These are phyloP conservation scores for Agonopterix alstromeriana DNA, from an alignment of 2,888 invertebrate species.

Conservation along the genomic window DNA sequence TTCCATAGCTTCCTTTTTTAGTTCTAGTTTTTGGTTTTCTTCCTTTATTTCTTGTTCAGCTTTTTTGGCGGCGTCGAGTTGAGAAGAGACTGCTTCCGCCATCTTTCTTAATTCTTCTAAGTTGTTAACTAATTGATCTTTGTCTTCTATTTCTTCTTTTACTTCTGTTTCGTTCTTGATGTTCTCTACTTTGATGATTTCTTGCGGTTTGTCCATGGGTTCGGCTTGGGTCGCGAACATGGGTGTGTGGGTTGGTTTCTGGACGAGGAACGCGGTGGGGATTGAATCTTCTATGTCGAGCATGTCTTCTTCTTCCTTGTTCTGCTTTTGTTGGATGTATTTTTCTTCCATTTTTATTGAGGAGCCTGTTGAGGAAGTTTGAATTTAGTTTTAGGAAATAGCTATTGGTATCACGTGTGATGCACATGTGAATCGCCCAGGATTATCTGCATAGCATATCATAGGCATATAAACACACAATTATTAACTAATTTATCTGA, in stretches of 20 bases:
- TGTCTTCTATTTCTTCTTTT: conserved; percentile 40
- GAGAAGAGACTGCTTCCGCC: conserved; percentile 65
- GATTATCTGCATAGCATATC: too few relatives aligned
- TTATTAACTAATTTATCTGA: too few relatives aligned
- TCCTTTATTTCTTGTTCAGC: conserved; percentile 56
- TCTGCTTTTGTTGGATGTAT: conserved; percentile 66
- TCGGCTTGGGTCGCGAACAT: conserved; percentile 57
- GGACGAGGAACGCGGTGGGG: conserved; percentile 70
- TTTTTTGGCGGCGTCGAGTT: conserved; percentile 61
- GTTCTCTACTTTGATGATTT: conserved; percentile 65
- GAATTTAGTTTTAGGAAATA: not conserved
- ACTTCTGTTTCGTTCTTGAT: conserved; percentile 48
- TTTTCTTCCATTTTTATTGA: conserved; percentile 76
- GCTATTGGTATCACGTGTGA: too few relatives aligned
- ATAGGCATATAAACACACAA: too few relatives aligned
- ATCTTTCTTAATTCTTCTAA: conserved; percentile 64
- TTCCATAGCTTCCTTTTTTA: conserved; percentile 50
- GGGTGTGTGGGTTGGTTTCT: conserved; percentile 70
- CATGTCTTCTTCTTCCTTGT: conserved; percentile 65
- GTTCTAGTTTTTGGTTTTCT: conserved; percentile 44
- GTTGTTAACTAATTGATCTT: conserved; percentile 69
- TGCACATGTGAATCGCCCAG: too few relatives aligned
- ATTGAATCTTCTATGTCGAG: conserved; percentile 75
- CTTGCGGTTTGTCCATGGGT: conserved; percentile 60
- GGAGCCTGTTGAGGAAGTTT: conserved; percentile 37